These are phyloP conservation scores for Gymnocheta viridis DNA, from an alignment of 2,888 invertebrate species.

Conservation along the genomic window DNA sequence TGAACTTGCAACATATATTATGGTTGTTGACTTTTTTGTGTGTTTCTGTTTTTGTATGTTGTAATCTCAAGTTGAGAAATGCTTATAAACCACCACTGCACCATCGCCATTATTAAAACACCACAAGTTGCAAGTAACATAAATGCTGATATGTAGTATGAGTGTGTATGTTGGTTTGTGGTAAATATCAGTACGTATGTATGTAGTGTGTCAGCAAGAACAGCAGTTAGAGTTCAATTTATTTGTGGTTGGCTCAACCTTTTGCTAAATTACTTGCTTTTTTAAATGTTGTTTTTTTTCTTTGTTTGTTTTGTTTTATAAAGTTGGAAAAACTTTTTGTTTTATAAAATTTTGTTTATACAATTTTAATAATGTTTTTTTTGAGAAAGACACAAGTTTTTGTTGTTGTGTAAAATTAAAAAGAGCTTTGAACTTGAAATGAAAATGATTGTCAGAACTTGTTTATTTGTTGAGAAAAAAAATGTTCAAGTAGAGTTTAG, in stretches of 20 bases:
- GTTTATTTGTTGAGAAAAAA: slow-evolving; percentile 35
- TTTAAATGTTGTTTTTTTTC: neutral
- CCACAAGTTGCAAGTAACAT: slow-evolving; percentile 45
- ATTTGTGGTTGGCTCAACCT: slow-evolving; percentile 72
- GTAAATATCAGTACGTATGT: slow-evolving; percentile 16
- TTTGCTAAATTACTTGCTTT: slow-evolving; percentile 56
- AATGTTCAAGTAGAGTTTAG: slow-evolving; percentile 63
- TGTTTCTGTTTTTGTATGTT: slow-evolving; percentile 14
- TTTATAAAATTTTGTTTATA: slow-evolving; percentile 57
- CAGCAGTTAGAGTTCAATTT: slow-evolving; percentile 69
- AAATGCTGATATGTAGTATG: neutral
- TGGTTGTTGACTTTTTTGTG: slow-evolving; percentile 57
- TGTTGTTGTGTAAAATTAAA: slow-evolving; percentile 40
- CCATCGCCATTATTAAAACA: slow-evolving; percentile 46
- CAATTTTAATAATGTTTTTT: slow-evolving; percentile 61
- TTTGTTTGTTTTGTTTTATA: slow-evolving; percentile 10
- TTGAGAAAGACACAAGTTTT: slow-evolving; percentile 56
- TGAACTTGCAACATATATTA: slow-evolving; percentile 66
- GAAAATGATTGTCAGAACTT: slow-evolving; percentile 44
- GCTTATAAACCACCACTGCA: slow-evolving; percentile 11
- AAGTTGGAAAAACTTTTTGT: slow-evolving; percentile 57
- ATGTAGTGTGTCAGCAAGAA: slow-evolving; percentile 8
- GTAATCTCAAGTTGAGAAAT: slow-evolving; percentile 50
- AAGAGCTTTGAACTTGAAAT: slow-evolving; percentile 61
- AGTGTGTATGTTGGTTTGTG: slow-evolving; percentile 28